phyloP scores from a whole-genome alignment of 2,888 invertebrate genomes.

The Melanchra persicariae region DNA sequence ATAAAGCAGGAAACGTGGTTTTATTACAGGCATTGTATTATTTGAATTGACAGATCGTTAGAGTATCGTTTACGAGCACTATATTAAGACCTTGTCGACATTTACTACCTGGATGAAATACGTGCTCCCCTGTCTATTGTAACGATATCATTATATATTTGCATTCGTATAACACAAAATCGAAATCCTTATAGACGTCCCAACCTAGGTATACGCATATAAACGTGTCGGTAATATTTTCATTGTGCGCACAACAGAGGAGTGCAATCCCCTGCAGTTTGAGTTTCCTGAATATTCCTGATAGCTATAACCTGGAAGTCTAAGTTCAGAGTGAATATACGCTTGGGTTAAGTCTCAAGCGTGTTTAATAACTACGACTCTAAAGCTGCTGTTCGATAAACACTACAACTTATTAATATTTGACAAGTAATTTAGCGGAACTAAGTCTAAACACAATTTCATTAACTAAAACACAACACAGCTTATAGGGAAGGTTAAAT shows the following conservation, averaged over 20 bases:
- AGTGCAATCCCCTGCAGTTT: no score
- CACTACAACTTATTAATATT: conserved; percentile 11
- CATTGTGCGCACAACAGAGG: no score
- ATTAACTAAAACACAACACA: neutral
- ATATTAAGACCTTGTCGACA: conserved; percentile 19
- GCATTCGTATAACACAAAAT: no score
- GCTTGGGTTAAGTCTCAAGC: conserved; percentile 16
- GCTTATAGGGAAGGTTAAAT: neutral
- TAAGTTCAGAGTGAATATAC: no score
- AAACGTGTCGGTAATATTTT: no score
- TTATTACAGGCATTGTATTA: conserved; percentile 34
- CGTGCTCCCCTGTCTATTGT: neutral
- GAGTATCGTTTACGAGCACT: conserved; percentile 30
- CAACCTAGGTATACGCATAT: no score
- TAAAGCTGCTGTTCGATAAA: conserved; percentile 16
- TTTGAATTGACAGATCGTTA: conserved; percentile 39
- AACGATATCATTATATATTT: neutral
- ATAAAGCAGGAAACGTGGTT: conserved; percentile 10
- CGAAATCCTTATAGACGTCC: no score
- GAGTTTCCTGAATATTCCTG: no score
- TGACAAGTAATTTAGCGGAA: conserved; percentile 9
- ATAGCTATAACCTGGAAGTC: no score
- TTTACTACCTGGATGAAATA: conserved; percentile 31
- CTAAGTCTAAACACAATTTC: neutral
- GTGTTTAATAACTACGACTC: conserved; percentile 22